A percentile compares a stretch with the other conserved stretches of the same genome.
phyloP scores from a whole-genome alignment of 2,888 invertebrate species.

The Leptarthrus brevirostris region DNA sequence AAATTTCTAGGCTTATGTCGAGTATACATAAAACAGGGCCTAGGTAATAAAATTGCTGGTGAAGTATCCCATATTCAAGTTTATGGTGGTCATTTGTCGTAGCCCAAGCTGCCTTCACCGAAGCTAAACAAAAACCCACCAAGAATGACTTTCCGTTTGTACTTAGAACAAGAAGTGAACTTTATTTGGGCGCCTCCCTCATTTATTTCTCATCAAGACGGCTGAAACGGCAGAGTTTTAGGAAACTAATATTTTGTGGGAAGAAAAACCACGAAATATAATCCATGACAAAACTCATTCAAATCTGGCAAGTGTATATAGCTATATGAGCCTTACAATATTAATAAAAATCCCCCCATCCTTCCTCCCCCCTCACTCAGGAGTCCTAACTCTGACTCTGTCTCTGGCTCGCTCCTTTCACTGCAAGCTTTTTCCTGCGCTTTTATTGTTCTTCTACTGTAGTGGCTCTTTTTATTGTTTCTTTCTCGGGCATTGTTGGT shows the following conservation, averaged over 20 bases:
- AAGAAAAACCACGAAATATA: constrained; percentile 16
- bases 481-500: constrained; percentile 28
- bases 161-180: constrained; percentile 1
- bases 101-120: neutral
- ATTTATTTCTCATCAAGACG: constrained; percentile 22
- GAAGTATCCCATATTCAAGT: constrained; percentile 23
- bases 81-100: constrained; percentile 18
- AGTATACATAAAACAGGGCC: constrained; percentile 18
- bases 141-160: constrained; percentile 22
- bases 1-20: constrained; percentile 7
- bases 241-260: constrained; percentile 5
- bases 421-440: constrained; percentile 17
- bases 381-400: too few relatives aligned
- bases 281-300: constrained; percentile 31
- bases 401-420: constrained; percentile 10
- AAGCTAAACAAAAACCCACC: constrained; percentile 7
- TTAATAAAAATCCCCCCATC: constrained; percentile 11
- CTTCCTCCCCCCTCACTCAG: constrained; percentile 4
- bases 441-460: constrained; percentile 20
- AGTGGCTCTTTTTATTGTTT: constrained; percentile 5
- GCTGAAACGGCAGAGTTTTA: neutral
- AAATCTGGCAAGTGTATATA: constrained; percentile 5
- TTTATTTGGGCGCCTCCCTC: constrained; percentile 1
- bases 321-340: neutral
- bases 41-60: constrained; percentile 24